Evolutionary conservation across 1,140 invertebrate species (phyloP).

Genomic region (Pararge aegeria): DNA sequence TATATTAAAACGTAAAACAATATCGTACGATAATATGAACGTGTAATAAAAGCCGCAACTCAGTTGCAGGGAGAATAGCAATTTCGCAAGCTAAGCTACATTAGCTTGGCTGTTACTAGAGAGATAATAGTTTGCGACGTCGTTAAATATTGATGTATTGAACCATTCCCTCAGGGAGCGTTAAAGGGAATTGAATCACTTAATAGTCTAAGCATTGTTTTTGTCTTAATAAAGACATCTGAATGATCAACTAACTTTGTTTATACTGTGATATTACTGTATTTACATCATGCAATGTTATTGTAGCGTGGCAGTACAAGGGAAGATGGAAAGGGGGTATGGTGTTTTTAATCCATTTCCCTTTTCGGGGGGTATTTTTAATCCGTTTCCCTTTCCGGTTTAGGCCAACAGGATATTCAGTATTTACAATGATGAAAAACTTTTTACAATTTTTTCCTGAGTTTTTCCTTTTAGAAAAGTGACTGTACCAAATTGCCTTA

Average conservation of each 20-base stretch:
- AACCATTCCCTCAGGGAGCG: not conserved
- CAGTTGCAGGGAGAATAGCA: not conserved
- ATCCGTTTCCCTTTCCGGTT: too few relatives aligned
- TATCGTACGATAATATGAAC: not conserved
- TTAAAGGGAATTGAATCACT: not conserved
- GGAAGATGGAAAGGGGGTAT: too few relatives aligned
- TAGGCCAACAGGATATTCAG: too few relatives aligned
- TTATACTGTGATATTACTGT: not conserved
- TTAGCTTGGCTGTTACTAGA: slow-evolving; percentile 6
- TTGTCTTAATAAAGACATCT: not conserved
- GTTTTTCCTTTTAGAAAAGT: too few relatives aligned
- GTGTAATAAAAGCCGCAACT: not conserved
- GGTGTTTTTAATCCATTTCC: too few relatives aligned
- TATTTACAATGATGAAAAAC: too few relatives aligned
- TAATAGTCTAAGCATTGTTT: not conserved
- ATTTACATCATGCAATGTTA: too few relatives aligned
- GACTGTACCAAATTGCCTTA: too few relatives aligned
- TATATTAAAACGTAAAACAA: too few relatives aligned
- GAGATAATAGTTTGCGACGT: slow-evolving; percentile 10
- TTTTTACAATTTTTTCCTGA: too few relatives aligned
- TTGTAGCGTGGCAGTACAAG: too few relatives aligned
- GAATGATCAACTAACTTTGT: not conserved
- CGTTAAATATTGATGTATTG: slow-evolving; percentile 13
- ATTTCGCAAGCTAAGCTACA: slow-evolving; percentile 6
- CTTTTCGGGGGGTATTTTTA: too few relatives aligned